Conservation (phyloP, 2,113 vertebrate species). For the Tachysurus fulvidraco region DNA sequence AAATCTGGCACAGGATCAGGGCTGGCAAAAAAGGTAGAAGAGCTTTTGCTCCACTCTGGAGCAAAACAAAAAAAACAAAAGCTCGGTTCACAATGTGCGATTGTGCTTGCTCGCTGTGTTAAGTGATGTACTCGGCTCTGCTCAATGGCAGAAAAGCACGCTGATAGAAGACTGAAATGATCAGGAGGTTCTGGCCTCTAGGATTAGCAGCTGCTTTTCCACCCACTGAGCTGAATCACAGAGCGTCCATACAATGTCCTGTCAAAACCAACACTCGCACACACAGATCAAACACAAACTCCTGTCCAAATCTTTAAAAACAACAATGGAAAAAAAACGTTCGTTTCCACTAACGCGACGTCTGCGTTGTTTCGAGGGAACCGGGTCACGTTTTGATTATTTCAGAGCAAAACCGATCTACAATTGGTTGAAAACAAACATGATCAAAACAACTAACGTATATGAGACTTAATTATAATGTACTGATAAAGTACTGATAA, state of each 20-base stretch:
- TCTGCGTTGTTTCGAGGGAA: not conserved
- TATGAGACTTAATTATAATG: not conserved
- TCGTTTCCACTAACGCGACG: not conserved
- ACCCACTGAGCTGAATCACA: slow-evolving; percentile 40
- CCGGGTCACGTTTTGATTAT: not conserved
- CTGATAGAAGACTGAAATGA: slow-evolving; percentile 33
- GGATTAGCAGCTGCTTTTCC: slow-evolving; percentile 32
- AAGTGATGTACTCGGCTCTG: slow-evolving; percentile 42
- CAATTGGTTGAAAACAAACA: no score
- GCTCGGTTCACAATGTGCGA: slow-evolving; percentile 25
- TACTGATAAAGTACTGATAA: not conserved
- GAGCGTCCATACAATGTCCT: slow-evolving; percentile 4
- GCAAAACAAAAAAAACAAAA: slow-evolving; percentile 35
- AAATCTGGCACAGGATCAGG: slow-evolving; percentile 58
- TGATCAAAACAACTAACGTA: not conserved
- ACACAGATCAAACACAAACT: not conserved
- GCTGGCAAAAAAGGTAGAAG: slow-evolving; percentile 47
- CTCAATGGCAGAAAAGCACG: slow-evolving; percentile 28
- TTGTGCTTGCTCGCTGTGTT: slow-evolving; percentile 41
- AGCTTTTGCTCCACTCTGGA: slow-evolving; percentile 46
- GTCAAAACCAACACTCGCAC: slow-evolving; percentile 43
- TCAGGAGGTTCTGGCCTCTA: slow-evolving; percentile 32
- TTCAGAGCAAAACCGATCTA: not conserved
- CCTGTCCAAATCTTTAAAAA: not conserved
- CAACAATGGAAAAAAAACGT: not conserved